Percentiles rank a stretch among this genome's conserved stretches.
These are phyloP conservation scores for Nasua narica DNA, from an alignment of 2,797 vertebrate species.

Conservation along the genomic window DNA sequence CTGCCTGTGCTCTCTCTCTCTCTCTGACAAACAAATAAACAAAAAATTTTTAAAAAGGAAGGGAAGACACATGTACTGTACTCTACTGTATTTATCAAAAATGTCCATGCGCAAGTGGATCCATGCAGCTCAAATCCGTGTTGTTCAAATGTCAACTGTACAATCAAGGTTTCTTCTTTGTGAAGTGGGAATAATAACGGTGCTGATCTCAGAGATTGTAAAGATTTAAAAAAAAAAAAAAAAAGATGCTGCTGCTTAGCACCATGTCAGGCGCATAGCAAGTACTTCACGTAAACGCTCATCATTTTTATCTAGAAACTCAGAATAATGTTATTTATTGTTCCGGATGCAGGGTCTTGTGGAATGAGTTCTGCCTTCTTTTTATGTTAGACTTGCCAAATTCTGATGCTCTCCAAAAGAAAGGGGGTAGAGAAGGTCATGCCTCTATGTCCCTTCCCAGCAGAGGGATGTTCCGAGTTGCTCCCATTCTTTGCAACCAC, in stretches of 20 bases:
- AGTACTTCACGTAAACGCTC: neutral
- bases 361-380: neutral
- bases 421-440: neutral
- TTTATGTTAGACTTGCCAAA: neutral
- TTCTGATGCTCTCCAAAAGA: neutral
- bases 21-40: neutral
- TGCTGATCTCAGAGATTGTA: neutral
- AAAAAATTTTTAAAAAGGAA: neutral
- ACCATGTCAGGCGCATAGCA: neutral
- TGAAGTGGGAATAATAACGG: neutral
- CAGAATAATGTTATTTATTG: neutral
- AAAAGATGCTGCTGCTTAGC: neutral
- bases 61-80: neutral
- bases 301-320: neutral
- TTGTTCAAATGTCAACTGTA: neutral
- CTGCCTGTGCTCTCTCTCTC: neutral
- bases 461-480: neutral
- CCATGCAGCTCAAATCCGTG: neutral
- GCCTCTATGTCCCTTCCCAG: neutral
- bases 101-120: neutral
- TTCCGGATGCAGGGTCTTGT: neutral
- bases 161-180: neutral
- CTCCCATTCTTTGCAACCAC: neutral
- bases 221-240: conserved; percentile 1
- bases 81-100: neutral